Evolutionary conservation across 2,888 invertebrate genomes (phyloP), one percentile per base, ranked within the genome.

Genomic region (Luperina testacea): DNA sequence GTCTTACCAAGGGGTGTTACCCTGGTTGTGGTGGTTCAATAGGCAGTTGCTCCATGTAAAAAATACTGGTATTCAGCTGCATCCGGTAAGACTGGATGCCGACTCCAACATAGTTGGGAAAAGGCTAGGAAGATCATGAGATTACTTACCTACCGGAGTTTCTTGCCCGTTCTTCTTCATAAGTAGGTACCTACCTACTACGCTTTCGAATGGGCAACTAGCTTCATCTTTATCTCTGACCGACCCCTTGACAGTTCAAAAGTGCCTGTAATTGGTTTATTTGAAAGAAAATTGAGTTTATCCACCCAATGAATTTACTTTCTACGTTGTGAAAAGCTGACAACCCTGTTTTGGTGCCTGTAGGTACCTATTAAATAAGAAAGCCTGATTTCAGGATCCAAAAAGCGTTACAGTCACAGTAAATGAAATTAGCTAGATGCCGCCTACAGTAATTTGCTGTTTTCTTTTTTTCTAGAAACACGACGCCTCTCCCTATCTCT

Each of bases 351-450:
- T 69, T 61, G 38, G 53, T 53, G 57, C 38, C 61, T 27, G n/a
- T 5, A 59, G 1, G n/a, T 61, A 59, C 11, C 11, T 57, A 59
- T 6, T 38, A 64, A 64, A 64, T 38, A 64, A 24, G 48, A 69
- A 48, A 48, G 13, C 24, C 32, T 51, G 20, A 53, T 61, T 82
- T 59, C n/a, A 38, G 45, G 11, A 38, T 69, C 17, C 20, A 65
- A 83, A 83, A 83, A 77, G 17, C 59, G n/a, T 83, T 38, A 24
- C 32, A 61, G 51, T n/a, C 27, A 27, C 61, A 27, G 20, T 76
- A 61, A 77, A 83, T 78, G 38, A 38, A 83, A 67, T 83, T 67
- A 38, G 38, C 9, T 38, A 71, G 45, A 53, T 9, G 45, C 8
- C 9, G 38, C 8, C 57, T 20, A 24, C 15, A 27, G 61, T 78